These are phyloP conservation scores for Panurus biarmicus DNA, from an alignment of 2,113 vertebrate genomes.

Conservation along the genomic window DNA sequence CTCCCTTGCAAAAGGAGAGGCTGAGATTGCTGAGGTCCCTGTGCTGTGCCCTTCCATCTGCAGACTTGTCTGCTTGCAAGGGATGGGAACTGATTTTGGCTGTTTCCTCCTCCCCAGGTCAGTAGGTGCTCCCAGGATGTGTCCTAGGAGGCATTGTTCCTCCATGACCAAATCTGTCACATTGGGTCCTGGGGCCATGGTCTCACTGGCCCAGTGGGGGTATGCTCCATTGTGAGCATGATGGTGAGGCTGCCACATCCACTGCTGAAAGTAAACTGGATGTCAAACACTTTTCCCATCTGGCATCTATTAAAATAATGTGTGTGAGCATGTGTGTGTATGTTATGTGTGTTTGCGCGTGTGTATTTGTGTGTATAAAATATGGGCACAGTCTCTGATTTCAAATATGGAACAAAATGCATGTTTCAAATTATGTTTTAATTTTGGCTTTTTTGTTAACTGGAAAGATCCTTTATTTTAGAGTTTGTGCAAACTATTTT, in stretches of 20 bases:
- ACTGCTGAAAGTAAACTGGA: not conserved
- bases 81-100: not conserved
- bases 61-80: not conserved
- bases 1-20: rapidly evolving
- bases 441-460: slow-evolving; percentile 35
- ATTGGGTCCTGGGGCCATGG: rapidly evolving
- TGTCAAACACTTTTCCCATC: slow-evolving; percentile 23
- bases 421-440: slow-evolving; percentile 11
- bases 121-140: not conserved
- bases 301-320: slow-evolving; percentile 42
- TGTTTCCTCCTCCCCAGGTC: not conserved
- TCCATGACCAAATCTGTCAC: not conserved
- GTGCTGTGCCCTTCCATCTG: not conserved
- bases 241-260: rapidly evolving
- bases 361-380: not conserved
- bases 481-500: slow-evolving; percentile 44
- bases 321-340: not conserved
- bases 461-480: slow-evolving; percentile 26
- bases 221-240: rapidly evolving
- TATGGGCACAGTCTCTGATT: not conserved
- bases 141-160: not conserved
- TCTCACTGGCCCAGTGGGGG: not conserved
- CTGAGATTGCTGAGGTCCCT: not conserved
- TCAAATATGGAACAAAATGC: slow-evolving; percentile 15
- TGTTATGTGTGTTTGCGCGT: rapidly evolving